phyloP scores from a whole-genome alignment of 2,113 vertebrate species.

The Dolichotis patagonum region DNA sequence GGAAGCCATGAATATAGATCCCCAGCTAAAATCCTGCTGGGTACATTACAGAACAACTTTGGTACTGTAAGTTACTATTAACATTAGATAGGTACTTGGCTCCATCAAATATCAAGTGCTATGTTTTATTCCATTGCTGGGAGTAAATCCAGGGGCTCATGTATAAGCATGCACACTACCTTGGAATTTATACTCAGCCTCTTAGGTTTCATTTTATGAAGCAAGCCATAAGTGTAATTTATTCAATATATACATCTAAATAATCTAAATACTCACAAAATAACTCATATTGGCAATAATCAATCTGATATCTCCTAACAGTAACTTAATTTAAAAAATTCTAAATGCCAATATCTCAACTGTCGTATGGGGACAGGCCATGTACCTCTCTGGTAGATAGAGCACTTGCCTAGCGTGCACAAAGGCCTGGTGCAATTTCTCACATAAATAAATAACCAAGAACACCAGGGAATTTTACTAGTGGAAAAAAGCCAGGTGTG shows the following conservation, averaged over 20 bases:
- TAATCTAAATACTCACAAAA: not conserved
- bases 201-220: not conserved
- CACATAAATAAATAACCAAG: not conserved
- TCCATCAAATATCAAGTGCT: not conserved
- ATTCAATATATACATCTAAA: not conserved
- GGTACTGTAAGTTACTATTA: constrained; percentile 5
- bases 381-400: not conserved
- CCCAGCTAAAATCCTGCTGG: not conserved
- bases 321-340: not conserved
- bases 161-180: not conserved
- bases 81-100: not conserved
- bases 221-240: not conserved
- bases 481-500: not conserved
- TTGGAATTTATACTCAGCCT: not conserved
- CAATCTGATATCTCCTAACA: not conserved
- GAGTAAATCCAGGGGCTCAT: not conserved
- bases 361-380: not conserved
- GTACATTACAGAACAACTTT: not conserved
- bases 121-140: not conserved
- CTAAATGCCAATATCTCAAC: not conserved
- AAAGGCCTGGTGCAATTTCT: not conserved
- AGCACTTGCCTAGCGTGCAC: not conserved
- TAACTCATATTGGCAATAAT: not conserved
- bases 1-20: not conserved
- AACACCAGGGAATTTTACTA: not conserved